Evolutionary conservation across 1,140 invertebrate genomes (phyloP).

Genomic region (Drosophila bipectinata): DNA sequence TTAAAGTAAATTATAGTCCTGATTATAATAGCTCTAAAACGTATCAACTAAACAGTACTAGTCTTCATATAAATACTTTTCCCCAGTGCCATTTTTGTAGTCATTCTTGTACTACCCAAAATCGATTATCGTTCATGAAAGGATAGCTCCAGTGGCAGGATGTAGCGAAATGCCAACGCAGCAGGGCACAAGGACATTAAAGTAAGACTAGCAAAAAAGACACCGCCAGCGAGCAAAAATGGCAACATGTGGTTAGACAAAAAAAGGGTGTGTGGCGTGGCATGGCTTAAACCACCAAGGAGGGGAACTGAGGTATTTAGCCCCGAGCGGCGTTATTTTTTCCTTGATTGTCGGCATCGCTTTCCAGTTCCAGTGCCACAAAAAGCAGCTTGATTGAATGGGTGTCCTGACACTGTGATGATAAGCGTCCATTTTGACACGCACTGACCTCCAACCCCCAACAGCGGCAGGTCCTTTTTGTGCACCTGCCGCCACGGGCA

Average conservation of each 20-base stretch:
- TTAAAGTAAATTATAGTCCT: too few relatives aligned
- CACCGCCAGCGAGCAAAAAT: conserved; percentile 25
- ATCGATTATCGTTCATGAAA: conserved; percentile 58
- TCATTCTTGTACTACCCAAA: conserved; percentile 52
- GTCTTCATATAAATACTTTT: background rate
- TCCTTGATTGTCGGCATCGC: conserved; percentile 45
- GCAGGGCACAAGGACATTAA: conserved; percentile 25
- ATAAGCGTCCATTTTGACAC: conserved; percentile 44
- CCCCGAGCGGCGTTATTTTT: conserved; percentile 40
- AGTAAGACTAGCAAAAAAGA: conserved; percentile 19
- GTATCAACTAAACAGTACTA: too few relatives aligned
- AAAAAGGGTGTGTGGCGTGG: background rate
- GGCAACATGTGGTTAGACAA: conserved; percentile 67
- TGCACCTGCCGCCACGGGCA: conserved; percentile 34
- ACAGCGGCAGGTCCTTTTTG: conserved; percentile 15
- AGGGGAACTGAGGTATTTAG: conserved; percentile 16
- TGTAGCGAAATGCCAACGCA: background rate
- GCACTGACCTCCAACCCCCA: conserved; percentile 13
- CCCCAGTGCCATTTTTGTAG: conserved; percentile 11
- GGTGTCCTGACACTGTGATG: conserved; percentile 36
- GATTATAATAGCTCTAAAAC: too few relatives aligned
- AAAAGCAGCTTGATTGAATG: conserved; percentile 58
- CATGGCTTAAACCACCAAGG: background rate
- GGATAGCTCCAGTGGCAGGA: conserved; percentile 17
- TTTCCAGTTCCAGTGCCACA: conserved; percentile 45